A percentile compares a stretch with the other conserved stretches of the same genome.
These are phyloP conservation scores for Eupithecia vulgata DNA, from an alignment of 2,888 invertebrate genomes.

Conservation along the genomic window DNA sequence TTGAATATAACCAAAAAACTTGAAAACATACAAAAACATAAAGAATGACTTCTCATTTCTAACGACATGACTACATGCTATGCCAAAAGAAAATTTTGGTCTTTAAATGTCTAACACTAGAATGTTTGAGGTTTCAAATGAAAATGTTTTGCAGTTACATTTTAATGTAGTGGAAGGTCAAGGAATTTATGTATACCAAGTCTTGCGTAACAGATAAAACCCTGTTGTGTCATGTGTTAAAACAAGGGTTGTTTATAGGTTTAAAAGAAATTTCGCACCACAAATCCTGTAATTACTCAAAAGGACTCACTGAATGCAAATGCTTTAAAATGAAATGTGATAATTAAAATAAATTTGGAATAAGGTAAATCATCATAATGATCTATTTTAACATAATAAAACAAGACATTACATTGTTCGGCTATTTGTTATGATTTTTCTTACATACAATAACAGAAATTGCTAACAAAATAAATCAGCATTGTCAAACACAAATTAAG, in stretches of 20 bases:
- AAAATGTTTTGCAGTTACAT: neutral
- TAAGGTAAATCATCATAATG: neutral
- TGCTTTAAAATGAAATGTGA: neutral
- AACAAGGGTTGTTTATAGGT: neutral
- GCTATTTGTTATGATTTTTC: constrained; percentile 12
- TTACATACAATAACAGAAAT: neutral
- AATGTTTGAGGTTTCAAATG: neutral
- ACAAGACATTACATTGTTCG: constrained; percentile 10
- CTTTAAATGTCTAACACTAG: neutral
- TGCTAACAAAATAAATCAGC: constrained; percentile 17
- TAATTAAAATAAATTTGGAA: neutral
- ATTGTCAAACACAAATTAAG: constrained; percentile 25
- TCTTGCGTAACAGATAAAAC: neutral
- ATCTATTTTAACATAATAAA: constrained; percentile 4
- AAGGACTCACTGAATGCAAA: neutral
- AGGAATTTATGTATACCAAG: neutral
- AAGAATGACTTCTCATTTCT: neutral
- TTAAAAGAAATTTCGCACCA: neutral
- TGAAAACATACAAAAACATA: neutral
- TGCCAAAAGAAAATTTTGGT: neutral
- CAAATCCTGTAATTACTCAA: neutral
- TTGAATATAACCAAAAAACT: neutral
- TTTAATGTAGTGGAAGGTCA: neutral
- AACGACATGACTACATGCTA: neutral
- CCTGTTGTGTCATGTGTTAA: neutral